A percentile compares a stretch with the other conserved stretches of the same genome.
phyloP scores from a whole-genome alignment of 2,888 invertebrate species.

The Euzetes globulus region DNA sequence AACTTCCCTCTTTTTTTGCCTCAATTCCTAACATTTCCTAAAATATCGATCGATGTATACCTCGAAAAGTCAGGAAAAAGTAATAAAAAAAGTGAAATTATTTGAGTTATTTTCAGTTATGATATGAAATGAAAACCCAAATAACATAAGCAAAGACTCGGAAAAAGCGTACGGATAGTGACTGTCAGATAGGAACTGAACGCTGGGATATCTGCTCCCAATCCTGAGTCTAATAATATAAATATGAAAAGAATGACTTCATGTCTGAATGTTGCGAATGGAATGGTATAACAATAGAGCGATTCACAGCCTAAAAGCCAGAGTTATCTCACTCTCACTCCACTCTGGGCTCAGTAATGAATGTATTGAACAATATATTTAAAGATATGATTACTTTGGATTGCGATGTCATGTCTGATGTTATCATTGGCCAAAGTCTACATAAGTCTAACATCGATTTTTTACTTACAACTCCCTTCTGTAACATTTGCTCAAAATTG shows the following conservation, averaged over 20 bases:
- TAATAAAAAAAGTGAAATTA: constrained; percentile 16
- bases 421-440: constrained; percentile 7
- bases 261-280: not conserved
- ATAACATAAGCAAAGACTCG: not conserved
- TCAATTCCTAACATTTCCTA: not conserved
- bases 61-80: constrained; percentile 18
- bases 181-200: not conserved
- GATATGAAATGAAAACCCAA: not conserved
- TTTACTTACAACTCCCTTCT: constrained; percentile 12
- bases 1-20: not conserved
- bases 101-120: constrained; percentile 3
- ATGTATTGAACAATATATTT: constrained; percentile 17
- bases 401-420: constrained; percentile 20
- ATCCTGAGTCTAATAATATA: constrained; percentile 14
- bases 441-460: constrained; percentile 4
- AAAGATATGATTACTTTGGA: constrained; percentile 19
- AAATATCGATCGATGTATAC: constrained; percentile 10
- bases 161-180: not conserved
- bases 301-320: not conserved
- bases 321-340: not conserved
- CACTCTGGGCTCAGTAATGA: not conserved
- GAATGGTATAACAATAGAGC: not conserved
- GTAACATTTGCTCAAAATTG: constrained; percentile 13
- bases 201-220: not conserved
- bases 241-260: constrained; percentile 18